Evolutionary conservation across 2,113 vertebrate species (phyloP).

Genomic region (Prietella phreatophila): DNA sequence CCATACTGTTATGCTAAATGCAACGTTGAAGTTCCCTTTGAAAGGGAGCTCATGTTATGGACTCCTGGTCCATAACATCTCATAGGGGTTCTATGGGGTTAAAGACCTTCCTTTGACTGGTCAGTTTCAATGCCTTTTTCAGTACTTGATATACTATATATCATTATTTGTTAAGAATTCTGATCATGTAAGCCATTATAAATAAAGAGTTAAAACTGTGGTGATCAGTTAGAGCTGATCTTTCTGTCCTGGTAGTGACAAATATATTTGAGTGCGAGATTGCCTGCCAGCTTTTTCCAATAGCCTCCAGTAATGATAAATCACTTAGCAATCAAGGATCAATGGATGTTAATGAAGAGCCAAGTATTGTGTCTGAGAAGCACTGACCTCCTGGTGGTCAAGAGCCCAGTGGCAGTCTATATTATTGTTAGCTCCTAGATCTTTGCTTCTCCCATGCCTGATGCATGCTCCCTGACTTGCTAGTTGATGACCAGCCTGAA

Average conservation of each 20-base stretch:
- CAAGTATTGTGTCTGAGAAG: constrained; percentile 47
- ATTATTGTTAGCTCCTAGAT: constrained; percentile 54
- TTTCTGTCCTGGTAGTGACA: background rate
- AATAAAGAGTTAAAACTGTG: background rate
- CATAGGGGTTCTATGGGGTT: background rate
- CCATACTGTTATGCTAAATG: too few species aligned
- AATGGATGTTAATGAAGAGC: constrained; percentile 59
- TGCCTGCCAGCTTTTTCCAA: background rate
- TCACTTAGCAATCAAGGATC: constrained; percentile 62
- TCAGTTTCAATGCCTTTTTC: background rate
- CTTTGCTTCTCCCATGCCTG: background rate
- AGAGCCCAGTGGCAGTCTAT: constrained; percentile 57
- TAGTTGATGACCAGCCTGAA: constrained; percentile 61
- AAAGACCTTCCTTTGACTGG: background rate
- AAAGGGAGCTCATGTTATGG: too few species aligned
- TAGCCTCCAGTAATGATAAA: constrained; percentile 33
- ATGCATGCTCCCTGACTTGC: constrained; percentile 47
- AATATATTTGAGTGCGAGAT: background rate
- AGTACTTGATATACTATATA: background rate
- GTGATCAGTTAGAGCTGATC: background rate
- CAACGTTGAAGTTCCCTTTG: too few species aligned
- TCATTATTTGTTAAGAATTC: background rate
- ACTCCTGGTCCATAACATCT: background rate
- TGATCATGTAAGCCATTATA: background rate
- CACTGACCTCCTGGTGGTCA: constrained; percentile 60